Evolutionary conservation across 2,888 invertebrate genomes (phyloP), one percentile per base, ranked within the genome.

Genomic region (Callosobruchus maculatus): DNA sequence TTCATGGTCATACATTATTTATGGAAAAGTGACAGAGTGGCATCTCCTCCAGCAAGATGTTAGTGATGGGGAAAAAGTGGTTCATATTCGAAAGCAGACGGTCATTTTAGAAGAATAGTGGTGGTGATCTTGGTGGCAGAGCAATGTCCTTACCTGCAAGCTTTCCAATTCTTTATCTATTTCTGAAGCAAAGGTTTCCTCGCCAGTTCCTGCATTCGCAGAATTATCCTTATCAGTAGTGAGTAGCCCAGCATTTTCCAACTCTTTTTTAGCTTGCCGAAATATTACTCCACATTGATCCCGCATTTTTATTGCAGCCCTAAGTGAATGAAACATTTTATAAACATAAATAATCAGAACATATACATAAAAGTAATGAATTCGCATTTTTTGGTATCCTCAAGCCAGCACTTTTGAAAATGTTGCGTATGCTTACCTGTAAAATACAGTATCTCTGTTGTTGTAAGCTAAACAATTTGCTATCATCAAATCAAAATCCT

Each of bases 401-500:
- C n/a, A n/a, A n/a, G n/a, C n/a, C n/a, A n/a, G n/a, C n/a, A n/a
- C n/a, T n/a, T n/a, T n/a, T n/a, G n/a, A n/a, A n/a, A n/a, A n/a
- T n/a, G n/a, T n/a, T n/a, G n/a, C n/a, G n/a, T n/a, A n/a, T 30
- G 30, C 22, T 22, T 79, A 91, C 91, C 90, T 89, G 86, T 97
- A 98, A 86, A 97, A 98, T 74, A 97, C 94, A 0, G 98, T 98
- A 81, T 98, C 97, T 84, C 96, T 95, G 78, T 95, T 94, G 86
- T 99, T 99, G 86, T 99, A 99, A 0, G 94, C 94, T 82, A 97
- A 90, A 84, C 99, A 99, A 87, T 99, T 99, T 79, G 92, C 92
- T 74, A 98, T 95, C 95, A 99, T 98, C n/a, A 98, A 90, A 82
- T 94, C 92, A 85, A 99, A 98, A 88, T 99, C 99, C 0, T 89